Evolutionary conservation across 2,888 invertebrate species (phyloP).

Genomic region (Callinectes sapidus): DNA sequence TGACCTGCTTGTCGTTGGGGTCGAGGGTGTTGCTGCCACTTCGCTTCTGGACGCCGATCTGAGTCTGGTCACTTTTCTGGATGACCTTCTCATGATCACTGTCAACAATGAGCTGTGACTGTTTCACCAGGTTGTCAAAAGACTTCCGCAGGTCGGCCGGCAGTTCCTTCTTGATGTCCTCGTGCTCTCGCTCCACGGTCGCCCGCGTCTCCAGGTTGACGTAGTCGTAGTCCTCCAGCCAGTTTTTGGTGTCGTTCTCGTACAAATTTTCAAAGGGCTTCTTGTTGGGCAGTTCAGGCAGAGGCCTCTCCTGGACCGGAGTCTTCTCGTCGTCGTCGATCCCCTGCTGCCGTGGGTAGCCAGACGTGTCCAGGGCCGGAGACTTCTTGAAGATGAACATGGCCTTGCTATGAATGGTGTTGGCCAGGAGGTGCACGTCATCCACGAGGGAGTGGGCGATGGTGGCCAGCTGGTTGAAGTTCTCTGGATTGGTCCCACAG

Average conservation of each 20-base stretch:
- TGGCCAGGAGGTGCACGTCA: conserved; percentile 91
- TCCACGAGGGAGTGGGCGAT: conserved; percentile 91
- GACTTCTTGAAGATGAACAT: conserved; percentile 78
- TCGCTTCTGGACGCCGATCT: conserved; percentile 51
- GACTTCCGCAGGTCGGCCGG: conserved; percentile 84
- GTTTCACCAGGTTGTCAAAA: conserved; percentile 85
- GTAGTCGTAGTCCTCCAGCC: conserved; percentile 93
- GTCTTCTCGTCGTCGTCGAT: conserved; percentile 73
- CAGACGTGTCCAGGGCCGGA: conserved; percentile 87
- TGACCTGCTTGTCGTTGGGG: conserved; percentile 87
- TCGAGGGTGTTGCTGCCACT: conserved; percentile 75
- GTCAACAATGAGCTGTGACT: conserved; percentile 78
- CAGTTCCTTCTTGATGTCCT: conserved; percentile 84
- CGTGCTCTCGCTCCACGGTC: conserved; percentile 83
- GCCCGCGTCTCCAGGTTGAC: conserved; percentile 88
- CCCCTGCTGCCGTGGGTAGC: conserved; percentile 77
- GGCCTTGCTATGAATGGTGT: conserved; percentile 84
- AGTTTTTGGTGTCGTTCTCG: conserved; percentile 77
- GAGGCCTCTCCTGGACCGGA: conserved; percentile 68
- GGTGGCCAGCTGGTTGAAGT: conserved; percentile 90
- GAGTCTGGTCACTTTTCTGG: conserved; percentile 42
- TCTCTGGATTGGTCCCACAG: conserved; percentile 80
- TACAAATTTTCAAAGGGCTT: conserved; percentile 73
- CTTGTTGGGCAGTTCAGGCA: conserved; percentile 74
- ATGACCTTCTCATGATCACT: conserved; percentile 70